Evolutionary conservation across 2,113 vertebrate genomes (phyloP), one percentile per base, ranked within the genome.

Genomic region (Elaphurus davidianus): DNA sequence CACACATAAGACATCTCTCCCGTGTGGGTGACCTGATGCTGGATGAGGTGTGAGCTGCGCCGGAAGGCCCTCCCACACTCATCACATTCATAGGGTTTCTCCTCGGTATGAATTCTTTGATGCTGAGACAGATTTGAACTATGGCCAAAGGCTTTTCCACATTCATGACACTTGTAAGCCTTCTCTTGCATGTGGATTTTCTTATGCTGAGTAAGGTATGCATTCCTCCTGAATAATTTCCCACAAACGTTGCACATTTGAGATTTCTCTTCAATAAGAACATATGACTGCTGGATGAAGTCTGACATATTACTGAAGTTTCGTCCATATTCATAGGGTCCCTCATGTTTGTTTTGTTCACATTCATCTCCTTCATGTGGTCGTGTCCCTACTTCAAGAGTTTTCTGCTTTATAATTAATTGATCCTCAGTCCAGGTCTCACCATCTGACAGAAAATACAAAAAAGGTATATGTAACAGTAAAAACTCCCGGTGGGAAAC

Each of bases 1-100:
- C 97, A 98, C 21, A 92, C 50, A 57, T 92, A 98, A 17, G 97
- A 92, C 62, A 96, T 98, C 87, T 98, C 97, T 6, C 98, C 95
- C 1, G 95, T 98, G 40, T 98, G 97, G 33, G 93, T 97, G 45
- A 96, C 90, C 60, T 84, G 87, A 74, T 98, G 98, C 10, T 94
- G 94, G 19, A 93, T 89, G 12, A 97, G 90, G 59, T 96, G 94
- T 23, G 96, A 97, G 25, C 86, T 92, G 27, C 55, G 47, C 52
- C 67, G 12, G 10, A 98, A 98, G 95, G 90, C 93, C 79, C 98
- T 98, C 33, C 97, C 94, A 28, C 96, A 98, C 36, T 97, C 64
- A 30, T 60, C 93, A 54, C 97, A 98, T 33, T 90, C 95, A 60
- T 91, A 98, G 16, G 76, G 85, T 17, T 98, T 98, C 79, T 98